Base-by-base conservation (phyloP, 2,888 invertebrate genomes). In the Calameuta filiformis region DNA sequence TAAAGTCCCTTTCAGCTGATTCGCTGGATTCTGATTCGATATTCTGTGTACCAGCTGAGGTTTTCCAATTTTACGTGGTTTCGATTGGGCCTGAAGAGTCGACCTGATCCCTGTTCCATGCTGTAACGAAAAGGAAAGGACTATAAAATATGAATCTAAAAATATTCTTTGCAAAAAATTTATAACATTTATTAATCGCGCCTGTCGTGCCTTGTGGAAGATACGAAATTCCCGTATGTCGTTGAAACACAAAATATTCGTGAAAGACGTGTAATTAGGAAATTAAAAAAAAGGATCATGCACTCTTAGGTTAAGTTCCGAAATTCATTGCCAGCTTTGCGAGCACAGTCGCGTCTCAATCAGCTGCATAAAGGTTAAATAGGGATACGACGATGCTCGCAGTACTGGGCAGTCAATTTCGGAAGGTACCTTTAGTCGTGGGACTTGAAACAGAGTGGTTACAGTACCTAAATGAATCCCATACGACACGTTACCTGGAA, bases 391-490 rank as follows among this genome's bases (percentile, higher is more conserved):
- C 56, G 56, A 56, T 56, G 56, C 2, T 1, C 56, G 9, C 56
- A 56, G 56, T 56, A 56, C 23, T 56, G 23, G 56, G 56, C 56
- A 56, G 15, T 56, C 6, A 56, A 56, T 23, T 56, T 23, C 56
- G 56, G 56, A 56, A 56, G 23, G 56, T 23, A 56, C 23, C 56
- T 23, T 56, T 23, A 9, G 56, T 56, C 56, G 23, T 56, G 56
- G 56, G 56, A 56, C 56, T 56, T 56, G 2, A 56, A 56, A 23
- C 56, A 56, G 34, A 71, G 71, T 83, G 73, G 83, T 87, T 89
- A 90, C 90, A 86, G 86, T 91, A 91, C 91, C 91, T 91, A 91
- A 89, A 89, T 85, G 86, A 87, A 89, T 90, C 88, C 90, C 87
- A 90, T 87, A 84, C 87, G 90, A 87, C 89, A 89, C 83, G 90